Conservation (phyloP, 2,113 vertebrate species). For the Pituophis catenifer region DNA sequence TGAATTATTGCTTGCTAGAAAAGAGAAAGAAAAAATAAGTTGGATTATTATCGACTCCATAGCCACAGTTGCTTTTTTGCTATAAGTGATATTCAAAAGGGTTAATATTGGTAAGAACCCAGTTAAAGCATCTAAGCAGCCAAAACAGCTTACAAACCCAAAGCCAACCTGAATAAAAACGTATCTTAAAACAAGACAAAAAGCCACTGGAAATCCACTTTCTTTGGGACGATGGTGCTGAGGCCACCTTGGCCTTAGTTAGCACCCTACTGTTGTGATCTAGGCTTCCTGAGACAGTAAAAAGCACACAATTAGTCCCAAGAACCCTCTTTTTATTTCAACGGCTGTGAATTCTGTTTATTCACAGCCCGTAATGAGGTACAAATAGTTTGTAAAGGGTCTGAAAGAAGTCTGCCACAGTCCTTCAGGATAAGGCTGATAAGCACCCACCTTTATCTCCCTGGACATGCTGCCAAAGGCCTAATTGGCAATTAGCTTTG, state of each 20-base stretch:
- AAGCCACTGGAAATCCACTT: not conserved
- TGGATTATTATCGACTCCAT: not conserved
- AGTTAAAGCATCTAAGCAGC: not conserved
- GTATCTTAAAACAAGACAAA: not conserved
- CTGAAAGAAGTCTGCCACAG: too few species aligned
- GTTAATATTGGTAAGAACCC: not conserved
- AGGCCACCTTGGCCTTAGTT: not conserved
- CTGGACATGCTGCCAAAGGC: too few species aligned
- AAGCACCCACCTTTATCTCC: too few species aligned
- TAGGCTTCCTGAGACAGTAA: too few species aligned
- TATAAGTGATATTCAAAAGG: not conserved
- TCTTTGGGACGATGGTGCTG: not conserved
- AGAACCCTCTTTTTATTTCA: too few species aligned
- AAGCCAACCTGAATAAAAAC: not conserved
- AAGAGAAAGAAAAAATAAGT: not conserved
- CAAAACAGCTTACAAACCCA: not conserved
- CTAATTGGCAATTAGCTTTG: too few species aligned
- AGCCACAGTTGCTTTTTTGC: not conserved
- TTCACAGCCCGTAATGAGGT: too few species aligned
- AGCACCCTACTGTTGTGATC: not conserved
- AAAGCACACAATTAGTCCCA: too few species aligned
- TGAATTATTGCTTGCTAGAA: conserved; percentile 1
- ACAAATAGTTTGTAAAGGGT: too few species aligned
- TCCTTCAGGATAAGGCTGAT: too few species aligned
- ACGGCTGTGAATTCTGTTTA: too few species aligned